These are phyloP conservation scores for Crotophaga sulcirostris DNA, from an alignment of 2,113 vertebrate genomes.

Conservation along the genomic window DNA sequence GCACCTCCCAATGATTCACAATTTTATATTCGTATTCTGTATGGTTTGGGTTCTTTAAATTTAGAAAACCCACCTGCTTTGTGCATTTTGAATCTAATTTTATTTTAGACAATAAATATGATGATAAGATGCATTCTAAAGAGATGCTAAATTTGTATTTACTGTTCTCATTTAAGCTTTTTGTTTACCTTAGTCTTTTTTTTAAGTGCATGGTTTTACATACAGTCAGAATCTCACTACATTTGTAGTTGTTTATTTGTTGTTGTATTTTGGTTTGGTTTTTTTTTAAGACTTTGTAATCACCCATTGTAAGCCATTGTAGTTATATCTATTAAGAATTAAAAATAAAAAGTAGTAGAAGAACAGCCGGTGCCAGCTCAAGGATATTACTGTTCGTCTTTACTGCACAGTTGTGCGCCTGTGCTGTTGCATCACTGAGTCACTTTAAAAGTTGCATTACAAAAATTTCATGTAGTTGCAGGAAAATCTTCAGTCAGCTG, in stretches of 20 bases:
- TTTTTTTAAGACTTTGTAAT: not conserved
- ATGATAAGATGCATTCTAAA: not conserved
- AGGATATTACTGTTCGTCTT: not conserved
- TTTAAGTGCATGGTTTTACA: not conserved
- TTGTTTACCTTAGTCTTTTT: not conserved
- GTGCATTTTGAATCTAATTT: not conserved
- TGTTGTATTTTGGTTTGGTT: not conserved
- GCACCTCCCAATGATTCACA: constrained; percentile 34
- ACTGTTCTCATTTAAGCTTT: not conserved
- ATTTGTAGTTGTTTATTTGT: not conserved
- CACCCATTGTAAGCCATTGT: not conserved
- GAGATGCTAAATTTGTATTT: not conserved
- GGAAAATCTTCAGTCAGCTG: not conserved
- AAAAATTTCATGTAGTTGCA: not conserved
- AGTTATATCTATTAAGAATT: not conserved
- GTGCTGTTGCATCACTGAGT: not conserved
- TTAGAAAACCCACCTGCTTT: not conserved
- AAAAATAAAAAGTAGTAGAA: not conserved
- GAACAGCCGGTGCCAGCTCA: not conserved
- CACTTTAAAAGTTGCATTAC: not conserved
- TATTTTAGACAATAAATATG: not conserved
- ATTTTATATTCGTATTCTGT: constrained; percentile 62
- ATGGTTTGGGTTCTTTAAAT: constrained; percentile 33
- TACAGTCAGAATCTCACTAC: not conserved
- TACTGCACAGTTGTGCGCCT: not conserved